phyloP scores from a whole-genome alignment of 1,140 invertebrate genomes.

The Brachionus rubens region DNA sequence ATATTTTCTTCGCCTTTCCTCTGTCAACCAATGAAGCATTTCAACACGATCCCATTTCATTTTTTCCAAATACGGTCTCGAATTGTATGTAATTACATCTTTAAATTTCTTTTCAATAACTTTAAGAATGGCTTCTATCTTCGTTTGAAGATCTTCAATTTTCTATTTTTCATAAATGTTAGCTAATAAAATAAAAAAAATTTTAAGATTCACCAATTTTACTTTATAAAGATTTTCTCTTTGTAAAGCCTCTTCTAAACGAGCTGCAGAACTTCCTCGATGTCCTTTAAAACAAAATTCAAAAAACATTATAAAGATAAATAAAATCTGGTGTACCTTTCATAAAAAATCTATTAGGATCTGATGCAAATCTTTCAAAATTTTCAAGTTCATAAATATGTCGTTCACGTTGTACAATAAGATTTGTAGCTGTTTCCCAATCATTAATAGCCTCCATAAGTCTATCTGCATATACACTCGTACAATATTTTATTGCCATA shows the following conservation, averaged over 20 bases:
- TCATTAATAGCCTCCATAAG: constrained; percentile 53
- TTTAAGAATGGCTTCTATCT: constrained; percentile 21
- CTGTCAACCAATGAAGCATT: constrained; percentile 60
- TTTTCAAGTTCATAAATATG: constrained; percentile 56
- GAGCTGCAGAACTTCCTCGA: constrained; percentile 53
- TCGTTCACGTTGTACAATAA: constrained; percentile 55
- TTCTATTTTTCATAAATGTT: not conserved
- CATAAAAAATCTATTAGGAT: constrained; percentile 60
- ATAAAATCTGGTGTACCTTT: constrained; percentile 49
- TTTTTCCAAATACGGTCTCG: constrained; percentile 58
- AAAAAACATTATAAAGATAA: not conserved
- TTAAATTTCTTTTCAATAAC: constrained; percentile 35
- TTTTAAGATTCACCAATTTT: constrained; percentile 50
- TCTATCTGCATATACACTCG: constrained; percentile 52
- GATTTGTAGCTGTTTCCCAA: constrained; percentile 55
- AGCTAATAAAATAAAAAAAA: not conserved
- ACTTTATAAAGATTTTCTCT: constrained; percentile 52
- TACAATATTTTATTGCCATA: constrained; percentile 61
- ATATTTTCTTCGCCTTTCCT: constrained; percentile 51
- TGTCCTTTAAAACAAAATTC: constrained; percentile 10
- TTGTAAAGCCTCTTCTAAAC: constrained; percentile 56
- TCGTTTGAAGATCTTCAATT: constrained; percentile 35
- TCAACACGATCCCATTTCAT: constrained; percentile 60
- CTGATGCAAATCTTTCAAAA: constrained; percentile 59
- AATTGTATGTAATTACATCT: constrained; percentile 48